A percentile compares a stretch with the other conserved stretches of the same genome.
These are phyloP conservation scores for Aromia moschata DNA, from an alignment of 2,888 invertebrate species.

Conservation along the genomic window DNA sequence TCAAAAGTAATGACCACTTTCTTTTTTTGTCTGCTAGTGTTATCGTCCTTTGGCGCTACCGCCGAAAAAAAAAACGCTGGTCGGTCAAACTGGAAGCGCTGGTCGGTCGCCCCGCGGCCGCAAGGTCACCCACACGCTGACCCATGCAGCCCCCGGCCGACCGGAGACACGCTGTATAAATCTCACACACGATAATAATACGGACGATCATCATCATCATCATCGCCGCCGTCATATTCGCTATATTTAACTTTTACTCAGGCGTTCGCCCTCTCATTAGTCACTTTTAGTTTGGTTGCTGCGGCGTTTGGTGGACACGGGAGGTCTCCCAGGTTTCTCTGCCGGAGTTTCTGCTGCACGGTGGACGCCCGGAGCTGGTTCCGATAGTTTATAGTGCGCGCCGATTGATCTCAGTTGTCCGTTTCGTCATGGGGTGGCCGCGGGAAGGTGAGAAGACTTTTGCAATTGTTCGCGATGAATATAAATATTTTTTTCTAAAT, in stretches of 20 bases:
- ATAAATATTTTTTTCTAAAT: background rate
- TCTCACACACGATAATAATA: conserved; percentile 51
- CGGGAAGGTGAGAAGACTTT: conserved; percentile 6
- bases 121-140: conserved; percentile 52
- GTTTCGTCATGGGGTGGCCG: conserved; percentile 5
- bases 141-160: conserved; percentile 45
- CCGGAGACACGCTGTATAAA: conserved; percentile 53
- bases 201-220: too few species aligned
- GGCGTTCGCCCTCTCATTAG: conserved; percentile 4
- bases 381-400: conserved; percentile 12
- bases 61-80: conserved; percentile 2
- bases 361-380: background rate
- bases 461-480: too few species aligned
- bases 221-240: conserved; percentile 42
- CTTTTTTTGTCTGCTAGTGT: too few species aligned
- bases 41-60: conserved; percentile 5
- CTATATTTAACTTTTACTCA: conserved; percentile 14
- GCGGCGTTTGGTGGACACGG: too few species aligned
- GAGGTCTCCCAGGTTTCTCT: too few species aligned
- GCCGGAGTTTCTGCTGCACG: too few species aligned
- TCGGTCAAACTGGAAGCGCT: background rate
- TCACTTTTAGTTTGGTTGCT: conserved; percentile 17
- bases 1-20: too few species aligned
- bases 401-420: conserved; percentile 6
- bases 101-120: conserved; percentile 15